phyloP scores from a whole-genome alignment of 1,140 invertebrate species.

The Apis cerana region DNA sequence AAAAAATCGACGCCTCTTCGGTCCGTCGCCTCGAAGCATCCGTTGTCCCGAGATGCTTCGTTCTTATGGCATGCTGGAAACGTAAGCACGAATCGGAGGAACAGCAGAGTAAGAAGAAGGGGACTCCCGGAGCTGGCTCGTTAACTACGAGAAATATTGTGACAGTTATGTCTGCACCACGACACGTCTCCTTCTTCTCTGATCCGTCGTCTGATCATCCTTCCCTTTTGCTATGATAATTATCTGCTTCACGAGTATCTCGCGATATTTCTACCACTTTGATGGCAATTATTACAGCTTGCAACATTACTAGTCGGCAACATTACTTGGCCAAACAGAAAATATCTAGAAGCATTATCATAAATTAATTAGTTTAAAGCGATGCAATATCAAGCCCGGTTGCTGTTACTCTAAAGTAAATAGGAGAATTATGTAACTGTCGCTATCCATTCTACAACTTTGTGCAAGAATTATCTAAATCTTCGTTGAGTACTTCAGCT shows the following conservation, averaged over 20 bases:
- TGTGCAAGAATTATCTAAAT: slow-evolving; percentile 26
- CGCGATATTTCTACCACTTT: slow-evolving; percentile 61
- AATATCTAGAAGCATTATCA: slow-evolving; percentile 43
- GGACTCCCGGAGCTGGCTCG: slow-evolving; percentile 68
- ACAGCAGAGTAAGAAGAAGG: slow-evolving; percentile 44
- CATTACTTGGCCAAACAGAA: slow-evolving; percentile 23
- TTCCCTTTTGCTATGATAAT: slow-evolving; percentile 65
- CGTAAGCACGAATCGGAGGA: slow-evolving; percentile 47
- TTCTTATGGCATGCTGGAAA: slow-evolving; percentile 51
- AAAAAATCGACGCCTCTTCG: slow-evolving; percentile 77
- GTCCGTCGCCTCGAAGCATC: slow-evolving; percentile 69
- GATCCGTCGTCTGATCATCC: slow-evolving; percentile 72
- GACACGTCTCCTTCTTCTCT: slow-evolving; percentile 71
- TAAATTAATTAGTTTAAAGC: slow-evolving; percentile 66
- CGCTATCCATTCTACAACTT: slow-evolving; percentile 30
- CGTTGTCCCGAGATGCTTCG: slow-evolving; percentile 53
- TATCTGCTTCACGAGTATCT: slow-evolving; percentile 53
- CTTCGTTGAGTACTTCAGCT: background rate
- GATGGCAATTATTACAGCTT: slow-evolving; percentile 52
- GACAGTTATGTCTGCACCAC: slow-evolving; percentile 75
- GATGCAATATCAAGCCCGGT: background rate
- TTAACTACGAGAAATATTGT: slow-evolving; percentile 78
- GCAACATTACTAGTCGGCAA: slow-evolving; percentile 15
- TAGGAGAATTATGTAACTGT: slow-evolving; percentile 47
- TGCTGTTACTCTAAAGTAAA: slow-evolving; percentile 33